phyloP scores from a whole-genome alignment of 1,140 invertebrate species.

The Procambarus clarkii region DNA sequence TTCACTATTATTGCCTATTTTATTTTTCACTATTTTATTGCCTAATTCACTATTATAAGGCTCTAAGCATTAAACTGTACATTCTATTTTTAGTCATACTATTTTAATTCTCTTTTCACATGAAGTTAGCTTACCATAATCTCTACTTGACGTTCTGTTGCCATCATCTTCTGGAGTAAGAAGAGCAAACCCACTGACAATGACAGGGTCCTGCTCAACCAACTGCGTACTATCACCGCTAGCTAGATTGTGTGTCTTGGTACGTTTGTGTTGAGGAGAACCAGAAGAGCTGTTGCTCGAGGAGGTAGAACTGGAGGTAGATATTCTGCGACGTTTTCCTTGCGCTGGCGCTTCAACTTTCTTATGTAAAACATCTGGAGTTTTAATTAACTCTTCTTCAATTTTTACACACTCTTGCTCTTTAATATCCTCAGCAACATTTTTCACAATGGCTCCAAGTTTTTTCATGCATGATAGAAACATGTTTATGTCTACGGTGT shows the following conservation, averaged over 20 bases:
- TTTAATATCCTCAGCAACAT: neutral
- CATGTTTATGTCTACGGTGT: neutral
- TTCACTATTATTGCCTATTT: no score
- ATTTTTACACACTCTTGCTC: neutral
- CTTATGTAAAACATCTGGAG: neutral
- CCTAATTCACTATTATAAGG: no score
- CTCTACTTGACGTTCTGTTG: constrained; percentile 57
- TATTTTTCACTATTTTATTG: no score
- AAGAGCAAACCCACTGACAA: constrained; percentile 51
- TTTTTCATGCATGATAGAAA: constrained; percentile 47
- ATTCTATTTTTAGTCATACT: no score
- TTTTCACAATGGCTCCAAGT: constrained; percentile 41
- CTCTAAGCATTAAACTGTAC: no score
- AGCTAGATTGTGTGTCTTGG: neutral
- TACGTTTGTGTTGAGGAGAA: constrained; percentile 41
- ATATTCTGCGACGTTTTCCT: constrained; percentile 41
- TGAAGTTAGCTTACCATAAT: constrained; percentile 47
- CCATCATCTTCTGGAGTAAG: constrained; percentile 64
- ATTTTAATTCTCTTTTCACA: no score
- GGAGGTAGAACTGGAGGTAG: constrained; percentile 48
- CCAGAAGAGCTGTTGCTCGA: constrained; percentile 50
- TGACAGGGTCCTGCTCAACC: constrained; percentile 41
- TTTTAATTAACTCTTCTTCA: neutral
- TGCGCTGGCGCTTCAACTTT: neutral
- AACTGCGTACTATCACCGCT: neutral